Evolutionary conservation across 2,113 vertebrate species (phyloP).

Genomic region (Pelmatolapia mariae): DNA sequence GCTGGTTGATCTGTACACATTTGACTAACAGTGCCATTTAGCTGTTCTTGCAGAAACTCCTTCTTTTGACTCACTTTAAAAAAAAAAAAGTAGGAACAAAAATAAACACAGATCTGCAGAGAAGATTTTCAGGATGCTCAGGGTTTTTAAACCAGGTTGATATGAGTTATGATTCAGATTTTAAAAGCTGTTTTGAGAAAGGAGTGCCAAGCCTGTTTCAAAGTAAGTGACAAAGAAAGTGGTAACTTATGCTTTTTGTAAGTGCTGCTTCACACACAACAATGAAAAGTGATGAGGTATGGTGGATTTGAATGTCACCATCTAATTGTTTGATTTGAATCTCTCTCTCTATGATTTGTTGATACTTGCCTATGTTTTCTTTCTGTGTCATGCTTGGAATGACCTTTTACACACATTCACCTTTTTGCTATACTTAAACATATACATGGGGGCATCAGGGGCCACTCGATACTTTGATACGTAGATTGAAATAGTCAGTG

Average conservation of each 20-base stretch:
- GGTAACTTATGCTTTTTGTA: not conserved
- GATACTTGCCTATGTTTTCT: not conserved
- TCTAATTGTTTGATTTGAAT: not conserved
- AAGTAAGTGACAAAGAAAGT: not conserved
- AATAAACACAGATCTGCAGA: not conserved
- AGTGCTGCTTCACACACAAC: not conserved
- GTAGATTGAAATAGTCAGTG: not conserved
- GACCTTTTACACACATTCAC: not conserved
- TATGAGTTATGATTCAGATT: not conserved
- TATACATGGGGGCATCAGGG: not conserved
- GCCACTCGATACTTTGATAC: not conserved
- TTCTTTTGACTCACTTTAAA: not conserved
- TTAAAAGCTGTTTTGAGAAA: not conserved
- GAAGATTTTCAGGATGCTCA: not conserved
- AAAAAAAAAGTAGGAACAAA: not conserved
- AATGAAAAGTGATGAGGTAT: not conserved
- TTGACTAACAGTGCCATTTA: not conserved
- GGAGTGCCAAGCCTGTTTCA: not conserved
- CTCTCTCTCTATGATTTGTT: not conserved
- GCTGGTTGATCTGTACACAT: not conserved
- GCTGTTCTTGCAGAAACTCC: not conserved
- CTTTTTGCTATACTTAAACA: not conserved
- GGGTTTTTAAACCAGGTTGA: not conserved
- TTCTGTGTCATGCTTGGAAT: not conserved
- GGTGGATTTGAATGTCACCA: not conserved